phyloP scores from a whole-genome alignment of 1,140 invertebrate species.

The Arctopsyche grandis region DNA sequence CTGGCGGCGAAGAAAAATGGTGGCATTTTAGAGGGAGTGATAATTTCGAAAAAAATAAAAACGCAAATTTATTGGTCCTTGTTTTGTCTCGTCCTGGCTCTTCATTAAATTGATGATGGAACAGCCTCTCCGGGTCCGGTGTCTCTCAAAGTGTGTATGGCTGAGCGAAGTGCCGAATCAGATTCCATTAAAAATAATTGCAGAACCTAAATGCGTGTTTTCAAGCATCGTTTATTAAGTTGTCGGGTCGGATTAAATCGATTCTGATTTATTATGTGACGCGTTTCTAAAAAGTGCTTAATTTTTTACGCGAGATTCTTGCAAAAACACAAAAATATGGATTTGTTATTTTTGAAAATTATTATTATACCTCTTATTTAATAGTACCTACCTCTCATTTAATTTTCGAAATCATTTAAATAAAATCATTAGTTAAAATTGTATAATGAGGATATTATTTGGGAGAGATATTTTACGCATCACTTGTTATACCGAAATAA shows the following conservation, averaged over 20 bases:
- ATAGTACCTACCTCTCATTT: too few species aligned
- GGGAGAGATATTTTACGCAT: too few species aligned
- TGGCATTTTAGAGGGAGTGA: background rate
- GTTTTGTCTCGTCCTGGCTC: background rate
- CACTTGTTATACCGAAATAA: too few species aligned
- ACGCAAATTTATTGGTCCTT: background rate
- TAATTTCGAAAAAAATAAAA: too few species aligned
- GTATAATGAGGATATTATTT: too few species aligned
- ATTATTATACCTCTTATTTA: too few species aligned
- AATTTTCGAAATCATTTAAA: too few species aligned
- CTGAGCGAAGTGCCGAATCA: background rate
- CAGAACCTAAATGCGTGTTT: slow-evolving; percentile 9
- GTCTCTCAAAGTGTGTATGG: background rate
- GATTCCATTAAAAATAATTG: slow-evolving; percentile 27
- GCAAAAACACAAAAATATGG: too few species aligned
- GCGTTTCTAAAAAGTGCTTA: background rate
- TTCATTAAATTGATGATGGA: background rate
- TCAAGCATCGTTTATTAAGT: slow-evolving; percentile 7
- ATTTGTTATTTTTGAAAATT: too few species aligned
- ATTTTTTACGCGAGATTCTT: too few species aligned
- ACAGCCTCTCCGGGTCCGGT: too few species aligned
- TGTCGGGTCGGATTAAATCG: background rate
- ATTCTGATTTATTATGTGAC: background rate
- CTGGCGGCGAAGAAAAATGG: background rate
- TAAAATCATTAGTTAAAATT: too few species aligned